Evolutionary conservation across 1,140 invertebrate species (phyloP), one percentile per base, ranked within the genome.

Genomic region (Drosophila busckii): DNA sequence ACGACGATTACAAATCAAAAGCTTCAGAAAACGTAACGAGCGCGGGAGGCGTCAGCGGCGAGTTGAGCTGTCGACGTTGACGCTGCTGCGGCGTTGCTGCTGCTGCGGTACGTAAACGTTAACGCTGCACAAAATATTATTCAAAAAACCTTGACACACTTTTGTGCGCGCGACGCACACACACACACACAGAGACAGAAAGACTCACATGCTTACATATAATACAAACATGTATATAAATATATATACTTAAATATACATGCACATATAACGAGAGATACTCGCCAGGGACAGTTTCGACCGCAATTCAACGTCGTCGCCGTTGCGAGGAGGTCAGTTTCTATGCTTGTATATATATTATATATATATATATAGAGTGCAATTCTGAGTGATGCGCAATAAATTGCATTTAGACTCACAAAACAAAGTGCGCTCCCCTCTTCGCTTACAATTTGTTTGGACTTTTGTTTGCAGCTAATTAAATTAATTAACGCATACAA

Each of bases 91-190:
- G n/a, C 45, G 70, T 41, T 59, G 50, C 49, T 73, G 68, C 68
- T 54, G 69, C 69, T 59, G 59, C 34, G 49, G 31, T 50, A 37
- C 54, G 54, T 52, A 52, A 64, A 64, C 64, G 73, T 80, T 75
- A 82, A 80, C 75, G 75, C 75, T 75, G 75, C 75, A 80, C 75
- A 80, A 82, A 82, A 82, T 82, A 80, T 85, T 82, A 85, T 83
- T 82, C 63, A 73, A 86, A 82, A 86, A 86, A 86, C 84, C 84
- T 86, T 86, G 84, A 86, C 84, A 86, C 80, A 86, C 78, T 86
- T 86, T 85, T 80, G 63, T 82, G 65, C 65, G 67, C 82, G 62
- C 68, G 71, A 70, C 75, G 63, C 52, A 64, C 68, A 80, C 37
- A 80, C 28, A 68, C 38, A 70, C 41, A 53, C 25, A 40, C n/a